Evolutionary conservation across 2,888 invertebrate genomes (phyloP), one percentile per base, ranked within the genome.

Genomic region (Muscina levida): DNA sequence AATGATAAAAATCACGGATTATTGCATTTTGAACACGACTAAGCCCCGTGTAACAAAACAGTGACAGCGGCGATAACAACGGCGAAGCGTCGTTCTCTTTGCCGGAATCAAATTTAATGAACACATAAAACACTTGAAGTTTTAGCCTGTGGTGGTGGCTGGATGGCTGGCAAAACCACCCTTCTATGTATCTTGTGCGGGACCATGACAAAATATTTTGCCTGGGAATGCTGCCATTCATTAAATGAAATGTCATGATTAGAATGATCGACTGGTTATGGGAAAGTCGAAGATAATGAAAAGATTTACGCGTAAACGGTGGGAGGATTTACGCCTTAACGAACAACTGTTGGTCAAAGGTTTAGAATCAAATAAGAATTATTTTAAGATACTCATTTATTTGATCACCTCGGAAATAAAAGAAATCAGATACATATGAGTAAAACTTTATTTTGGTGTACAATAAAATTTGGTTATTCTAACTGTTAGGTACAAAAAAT

Each of bases 1-100:
- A 65, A 83, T 78, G 87, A 87, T 87, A 87, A 85, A 82, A 84
- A 84, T 84, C 84, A 84, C 79, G 72, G 79, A 79, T 81, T 71
- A 74, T 74, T 59, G 71, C 73, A 71, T 74, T 67, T 48, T 24
- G 73, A 57, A 77, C 81, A 74, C 62, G 56, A 53, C 68, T 81
- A 68, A 81, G 39, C 53, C 22, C 8, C 22, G 13, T 39, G 51
- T 68, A 56, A 19, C 68, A 56, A 42, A 37, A 42, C n/a, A 42
- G 1, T 22, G 24, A 68, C 39, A 68, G 42, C 13, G 19, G 62
- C 42, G 62, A 42, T 62, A 62, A 62, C 39, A 62, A 39, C n/a
- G 57, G 31, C 56, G 8, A 5, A 19, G n/a, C n/a, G 39, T 4
- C 39, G 59, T 11, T 59, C 37, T 39, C 31, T 8, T 31, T 39